phyloP scores from a whole-genome alignment of 2,888 invertebrate genomes.

The Lymantria monacha region DNA sequence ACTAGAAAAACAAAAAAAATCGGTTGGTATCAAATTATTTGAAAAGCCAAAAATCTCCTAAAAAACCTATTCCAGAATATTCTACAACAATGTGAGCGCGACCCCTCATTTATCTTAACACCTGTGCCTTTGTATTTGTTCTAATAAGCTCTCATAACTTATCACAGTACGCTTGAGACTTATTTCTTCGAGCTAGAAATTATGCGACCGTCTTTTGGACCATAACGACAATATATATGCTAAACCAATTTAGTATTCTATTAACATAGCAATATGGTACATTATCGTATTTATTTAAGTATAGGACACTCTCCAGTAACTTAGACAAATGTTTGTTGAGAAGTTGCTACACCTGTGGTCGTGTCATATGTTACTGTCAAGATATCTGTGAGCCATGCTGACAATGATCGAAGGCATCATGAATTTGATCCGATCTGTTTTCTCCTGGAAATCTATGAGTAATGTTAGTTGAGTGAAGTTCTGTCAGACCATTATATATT shows the following conservation, averaged over 20 bases:
- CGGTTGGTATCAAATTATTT: too few species aligned
- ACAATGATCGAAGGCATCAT: slow-evolving; percentile 53
- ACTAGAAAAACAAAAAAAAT: too few species aligned
- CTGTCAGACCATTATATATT: not conserved
- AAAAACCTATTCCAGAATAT: too few species aligned
- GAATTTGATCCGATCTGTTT: slow-evolving; percentile 23
- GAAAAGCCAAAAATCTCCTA: too few species aligned
- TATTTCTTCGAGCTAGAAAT: slow-evolving; percentile 33
- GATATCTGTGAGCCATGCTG: slow-evolving; percentile 39
- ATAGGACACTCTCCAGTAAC: slow-evolving; percentile 34
- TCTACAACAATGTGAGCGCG: too few species aligned
- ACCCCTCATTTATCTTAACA: slow-evolving; percentile 3
- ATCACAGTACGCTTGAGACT: slow-evolving; percentile 31
- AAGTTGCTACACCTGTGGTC: slow-evolving; percentile 52
- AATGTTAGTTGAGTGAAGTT: slow-evolving; percentile 4
- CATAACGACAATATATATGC: slow-evolving; percentile 7
- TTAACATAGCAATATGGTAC: slow-evolving; percentile 23
- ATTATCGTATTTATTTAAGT: slow-evolving; percentile 27
- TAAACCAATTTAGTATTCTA: slow-evolving; percentile 18
- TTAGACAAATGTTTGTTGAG: slow-evolving; percentile 56
- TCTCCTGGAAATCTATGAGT: slow-evolving; percentile 7
- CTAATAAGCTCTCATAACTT: slow-evolving; percentile 33
- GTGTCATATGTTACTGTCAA: slow-evolving; percentile 50
- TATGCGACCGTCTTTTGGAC: slow-evolving; percentile 30
- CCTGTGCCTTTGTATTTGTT: slow-evolving; percentile 24